Evolutionary conservation across 2,797 vertebrate species (phyloP).

Genomic region (Phrynocephalus vlangalii): DNA sequence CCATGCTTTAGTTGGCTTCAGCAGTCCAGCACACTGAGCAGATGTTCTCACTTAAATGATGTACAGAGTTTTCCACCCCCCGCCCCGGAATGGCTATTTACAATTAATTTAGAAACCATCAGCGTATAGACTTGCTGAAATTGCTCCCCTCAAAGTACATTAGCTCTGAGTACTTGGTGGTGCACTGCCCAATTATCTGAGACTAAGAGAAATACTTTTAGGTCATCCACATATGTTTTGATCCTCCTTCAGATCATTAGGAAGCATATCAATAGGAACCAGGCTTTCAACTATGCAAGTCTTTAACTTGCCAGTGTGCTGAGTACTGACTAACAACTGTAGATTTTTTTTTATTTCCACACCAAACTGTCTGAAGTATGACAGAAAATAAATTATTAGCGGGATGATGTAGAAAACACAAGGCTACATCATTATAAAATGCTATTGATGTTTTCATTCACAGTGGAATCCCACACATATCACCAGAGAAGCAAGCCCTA

Average conservation of each 20-base stretch:
- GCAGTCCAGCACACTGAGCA: neutral
- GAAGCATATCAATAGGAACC: constrained; percentile 27
- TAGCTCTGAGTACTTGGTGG: constrained; percentile 19
- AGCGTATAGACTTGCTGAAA: constrained; percentile 26
- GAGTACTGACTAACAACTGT: neutral
- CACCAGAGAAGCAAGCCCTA: neutral
- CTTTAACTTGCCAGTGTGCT: neutral
- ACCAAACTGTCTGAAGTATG: neutral
- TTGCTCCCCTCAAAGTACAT: constrained; percentile 21
- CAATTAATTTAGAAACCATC: constrained; percentile 25
- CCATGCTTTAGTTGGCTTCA: neutral
- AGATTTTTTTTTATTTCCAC: neutral
- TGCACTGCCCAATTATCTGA: constrained; percentile 2
- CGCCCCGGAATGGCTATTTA: constrained; percentile 20
- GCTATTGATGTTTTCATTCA: neutral
- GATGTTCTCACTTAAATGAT: constrained; percentile 30
- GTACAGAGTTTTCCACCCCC: neutral
- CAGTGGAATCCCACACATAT: neutral
- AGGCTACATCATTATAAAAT: neutral
- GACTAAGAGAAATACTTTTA: constrained; percentile 21
- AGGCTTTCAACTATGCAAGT: constrained; percentile 24
- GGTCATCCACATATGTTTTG: constrained; percentile 21
- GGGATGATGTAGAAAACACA: neutral
- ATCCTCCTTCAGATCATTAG: constrained; percentile 27
- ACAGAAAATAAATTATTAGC: constrained; percentile 11